These are phyloP conservation scores for Lamprotornis superbus DNA, from an alignment of 2,113 vertebrate genomes.

Conservation along the genomic window DNA sequence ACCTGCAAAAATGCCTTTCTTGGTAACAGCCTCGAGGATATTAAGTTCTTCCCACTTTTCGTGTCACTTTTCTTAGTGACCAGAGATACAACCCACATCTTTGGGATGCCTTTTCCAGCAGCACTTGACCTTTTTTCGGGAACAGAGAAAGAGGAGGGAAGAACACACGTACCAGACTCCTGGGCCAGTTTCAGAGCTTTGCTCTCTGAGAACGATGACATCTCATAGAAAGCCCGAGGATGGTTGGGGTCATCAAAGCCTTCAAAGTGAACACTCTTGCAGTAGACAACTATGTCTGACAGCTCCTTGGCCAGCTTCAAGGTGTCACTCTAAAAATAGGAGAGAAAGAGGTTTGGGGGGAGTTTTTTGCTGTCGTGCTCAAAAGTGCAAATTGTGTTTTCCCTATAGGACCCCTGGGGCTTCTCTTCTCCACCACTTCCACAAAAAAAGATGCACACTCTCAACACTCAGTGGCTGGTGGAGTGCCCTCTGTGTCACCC, in stretches of 20 bases:
- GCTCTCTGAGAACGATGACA: conserved; percentile 88
- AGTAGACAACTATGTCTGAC: conserved; percentile 90
- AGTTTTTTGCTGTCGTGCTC: not conserved
- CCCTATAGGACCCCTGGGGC: fast-evolving
- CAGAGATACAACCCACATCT: not conserved
- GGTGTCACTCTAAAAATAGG: conserved; percentile 78
- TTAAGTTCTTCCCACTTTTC: not conserved
- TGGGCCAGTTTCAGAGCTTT: conserved; percentile 85
- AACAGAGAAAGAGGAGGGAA: not conserved
- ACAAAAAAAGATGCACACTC: not conserved
- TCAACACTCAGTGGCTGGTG: not conserved
- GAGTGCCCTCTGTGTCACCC: not conserved
- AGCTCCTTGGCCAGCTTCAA: conserved; percentile 89
- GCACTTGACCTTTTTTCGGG: not conserved
- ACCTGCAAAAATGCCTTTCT: not conserved
- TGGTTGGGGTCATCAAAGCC: conserved; percentile 79
- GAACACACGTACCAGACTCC: conserved; percentile 76
- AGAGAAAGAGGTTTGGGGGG: not conserved
- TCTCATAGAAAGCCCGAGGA: conserved; percentile 86
- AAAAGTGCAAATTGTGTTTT: not conserved
- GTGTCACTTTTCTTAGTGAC: not conserved
- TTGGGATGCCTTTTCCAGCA: not conserved
- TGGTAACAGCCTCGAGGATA: not conserved
- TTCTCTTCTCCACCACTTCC: not conserved
- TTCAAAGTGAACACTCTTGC: conserved; percentile 92